These are phyloP conservation scores for Notamacropus eugenii DNA, from an alignment of 2,797 vertebrate species.

Conservation along the genomic window DNA sequence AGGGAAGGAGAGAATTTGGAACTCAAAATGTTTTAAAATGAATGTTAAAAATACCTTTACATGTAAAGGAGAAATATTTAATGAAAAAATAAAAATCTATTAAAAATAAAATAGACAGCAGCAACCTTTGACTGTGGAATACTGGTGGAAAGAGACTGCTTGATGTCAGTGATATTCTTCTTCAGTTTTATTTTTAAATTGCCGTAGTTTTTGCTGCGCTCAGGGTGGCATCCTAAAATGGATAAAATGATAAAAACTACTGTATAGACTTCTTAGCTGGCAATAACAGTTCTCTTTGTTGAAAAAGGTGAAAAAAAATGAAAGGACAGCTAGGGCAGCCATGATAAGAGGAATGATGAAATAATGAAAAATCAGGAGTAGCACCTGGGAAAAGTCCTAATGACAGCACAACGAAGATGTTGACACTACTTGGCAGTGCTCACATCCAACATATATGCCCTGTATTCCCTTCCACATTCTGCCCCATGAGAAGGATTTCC, in stretches of 20 bases:
- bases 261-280: not conserved
- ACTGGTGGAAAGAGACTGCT: rapidly evolving
- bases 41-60: not conserved
- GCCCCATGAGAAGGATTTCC: not conserved
- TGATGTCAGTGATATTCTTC: slow-evolving; percentile 10
- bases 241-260: slow-evolving; percentile 1
- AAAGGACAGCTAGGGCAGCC: not conserved
- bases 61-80: not conserved
- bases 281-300: not conserved
- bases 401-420: slow-evolving; percentile 21
- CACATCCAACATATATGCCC: not conserved
- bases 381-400: not conserved
- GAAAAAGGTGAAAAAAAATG: not conserved
- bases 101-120: not conserved
- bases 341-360: not conserved
- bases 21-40: not conserved
- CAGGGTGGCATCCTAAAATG: slow-evolving; percentile 13
- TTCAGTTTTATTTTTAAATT: slow-evolving; percentile 12
- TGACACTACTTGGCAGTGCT: not conserved
- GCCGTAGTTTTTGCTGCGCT: not conserved
- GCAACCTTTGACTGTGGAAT: slow-evolving; percentile 1
- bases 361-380: not conserved
- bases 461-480: not conserved
- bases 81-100: not conserved
- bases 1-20: not conserved